Percentiles rank a stretch among this genome's conserved stretches.
Conservation (phyloP, 2,888 invertebrate genomes). For the Brachyptera putata region DNA sequence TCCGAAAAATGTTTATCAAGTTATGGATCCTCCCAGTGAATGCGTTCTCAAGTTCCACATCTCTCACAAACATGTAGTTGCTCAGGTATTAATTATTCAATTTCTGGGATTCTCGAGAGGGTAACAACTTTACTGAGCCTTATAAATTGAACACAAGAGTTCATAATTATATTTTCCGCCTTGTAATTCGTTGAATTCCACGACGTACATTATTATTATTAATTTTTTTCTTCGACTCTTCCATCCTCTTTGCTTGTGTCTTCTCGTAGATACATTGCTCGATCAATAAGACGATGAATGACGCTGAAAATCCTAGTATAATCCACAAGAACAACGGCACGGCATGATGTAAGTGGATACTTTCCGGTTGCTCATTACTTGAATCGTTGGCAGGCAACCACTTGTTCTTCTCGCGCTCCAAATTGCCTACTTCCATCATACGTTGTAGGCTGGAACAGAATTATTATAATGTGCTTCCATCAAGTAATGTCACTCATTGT, state of each 20-base stretch:
- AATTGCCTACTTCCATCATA: not conserved
- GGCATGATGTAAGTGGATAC: not conserved
- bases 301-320: not conserved
- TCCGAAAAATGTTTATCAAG: too few relatives aligned
- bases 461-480: too few relatives aligned
- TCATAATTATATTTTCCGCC: too few relatives aligned
- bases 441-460: not conserved
- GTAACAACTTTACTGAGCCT: too few relatives aligned
- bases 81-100: too few relatives aligned
- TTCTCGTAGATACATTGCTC: not conserved
- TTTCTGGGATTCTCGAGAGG: too few relatives aligned
- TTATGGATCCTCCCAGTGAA: too few relatives aligned
- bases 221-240: not conserved
- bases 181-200: too few relatives aligned
- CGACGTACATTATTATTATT: too few relatives aligned
- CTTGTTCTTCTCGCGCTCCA: not conserved
- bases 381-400: not conserved
- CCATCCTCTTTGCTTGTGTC: not conserved
- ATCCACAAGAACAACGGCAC: constrained; percentile 12
- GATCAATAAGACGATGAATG: not conserved
- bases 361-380: not conserved
- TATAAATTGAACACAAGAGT: too few relatives aligned
- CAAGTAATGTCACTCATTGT: too few relatives aligned
- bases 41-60: not conserved
- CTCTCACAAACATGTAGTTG: too few relatives aligned